Evolutionary conservation across 2,113 vertebrate species (phyloP).

Genomic region (Campylomormyrus numenius): DNA sequence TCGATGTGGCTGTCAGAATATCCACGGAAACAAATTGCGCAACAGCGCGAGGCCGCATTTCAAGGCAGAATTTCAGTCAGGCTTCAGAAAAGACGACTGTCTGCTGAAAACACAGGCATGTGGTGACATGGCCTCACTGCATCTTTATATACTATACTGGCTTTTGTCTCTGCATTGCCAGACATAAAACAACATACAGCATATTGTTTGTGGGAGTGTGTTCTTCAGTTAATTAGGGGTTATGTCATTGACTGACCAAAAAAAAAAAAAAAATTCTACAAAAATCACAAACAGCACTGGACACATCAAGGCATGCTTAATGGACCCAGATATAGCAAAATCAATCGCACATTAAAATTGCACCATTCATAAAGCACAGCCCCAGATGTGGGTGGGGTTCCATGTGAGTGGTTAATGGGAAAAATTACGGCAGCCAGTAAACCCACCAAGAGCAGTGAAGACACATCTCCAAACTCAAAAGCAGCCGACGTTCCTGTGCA

Average conservation of each 20-base stretch:
- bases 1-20: neutral
- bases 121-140: neutral
- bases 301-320: constrained; percentile 9
- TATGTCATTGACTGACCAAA: constrained; percentile 9
- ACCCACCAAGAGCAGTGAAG: neutral
- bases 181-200: neutral
- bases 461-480: neutral
- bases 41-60: neutral
- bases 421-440: neutral
- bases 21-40: neutral
- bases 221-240: neutral
- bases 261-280: neutral
- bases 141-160: neutral
- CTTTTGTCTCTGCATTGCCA: neutral
- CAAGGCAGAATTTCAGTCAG: neutral
- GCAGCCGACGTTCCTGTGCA: neutral
- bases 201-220: neutral
- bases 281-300: neutral
- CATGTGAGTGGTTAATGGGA: constrained; percentile 14
- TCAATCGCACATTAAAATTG: constrained; percentile 23
- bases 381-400: neutral
- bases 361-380: constrained; percentile 12
- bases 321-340: constrained; percentile 25
- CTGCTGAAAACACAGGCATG: neutral
- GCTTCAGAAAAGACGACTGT: neutral